Evolutionary conservation across 1,140 invertebrate species (phyloP).

Genomic region (Acromyrmex heyeri): DNA sequence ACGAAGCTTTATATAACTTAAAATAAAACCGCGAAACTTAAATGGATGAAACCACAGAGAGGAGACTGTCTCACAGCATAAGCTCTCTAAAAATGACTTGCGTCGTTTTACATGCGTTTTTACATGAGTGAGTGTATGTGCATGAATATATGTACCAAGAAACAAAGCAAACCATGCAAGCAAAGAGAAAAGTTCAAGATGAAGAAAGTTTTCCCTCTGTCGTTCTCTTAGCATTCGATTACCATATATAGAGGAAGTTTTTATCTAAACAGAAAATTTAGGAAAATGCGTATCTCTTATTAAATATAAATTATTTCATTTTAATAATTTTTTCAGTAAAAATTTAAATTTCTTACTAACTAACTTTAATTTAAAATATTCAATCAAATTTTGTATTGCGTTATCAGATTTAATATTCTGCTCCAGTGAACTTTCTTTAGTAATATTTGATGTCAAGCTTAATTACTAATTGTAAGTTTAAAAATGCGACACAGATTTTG

Average conservation of each 20-base stretch:
- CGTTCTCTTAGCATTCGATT: not conserved
- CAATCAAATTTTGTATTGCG: not conserved
- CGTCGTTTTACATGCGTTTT: not conserved
- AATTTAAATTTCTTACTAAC: constrained; percentile 4
- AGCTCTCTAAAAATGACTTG: not conserved
- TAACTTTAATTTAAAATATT: not conserved
- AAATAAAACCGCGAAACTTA: constrained; percentile 22
- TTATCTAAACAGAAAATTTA: not conserved
- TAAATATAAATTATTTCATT: constrained; percentile 23
- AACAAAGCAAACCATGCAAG: not conserved
- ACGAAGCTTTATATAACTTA: not conserved
- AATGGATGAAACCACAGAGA: not conserved
- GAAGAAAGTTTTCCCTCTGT: not conserved
- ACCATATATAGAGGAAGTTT: not conserved
- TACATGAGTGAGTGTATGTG: not conserved
- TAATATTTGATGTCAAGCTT: not conserved
- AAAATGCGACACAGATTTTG: not conserved
- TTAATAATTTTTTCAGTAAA: not conserved
- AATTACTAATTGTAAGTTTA: not conserved
- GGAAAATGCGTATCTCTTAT: not conserved
- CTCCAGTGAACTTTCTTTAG: not conserved
- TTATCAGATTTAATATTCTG: not conserved
- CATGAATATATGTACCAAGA: not conserved
- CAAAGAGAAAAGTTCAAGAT: constrained; percentile 38
- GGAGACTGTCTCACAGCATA: not conserved